Evolutionary conservation across 2,797 vertebrate species (phyloP), one percentile per base, ranked within the genome.

Genomic region (Pangasius mekongensis): DNA sequence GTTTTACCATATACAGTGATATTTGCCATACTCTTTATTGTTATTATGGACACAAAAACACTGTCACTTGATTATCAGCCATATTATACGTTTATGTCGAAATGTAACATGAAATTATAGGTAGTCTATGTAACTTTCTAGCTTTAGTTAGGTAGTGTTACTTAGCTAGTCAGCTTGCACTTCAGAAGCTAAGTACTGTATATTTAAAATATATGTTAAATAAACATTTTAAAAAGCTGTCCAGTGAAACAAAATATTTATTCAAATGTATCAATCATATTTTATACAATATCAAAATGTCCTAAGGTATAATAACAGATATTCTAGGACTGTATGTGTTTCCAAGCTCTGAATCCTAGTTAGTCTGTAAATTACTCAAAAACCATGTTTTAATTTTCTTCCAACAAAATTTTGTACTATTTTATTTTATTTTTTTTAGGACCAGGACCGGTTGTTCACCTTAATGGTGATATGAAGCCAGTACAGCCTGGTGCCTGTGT

Each of bases 381-480:
- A 62, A 16, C 3, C 33, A 43, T 10, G 3, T 11, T 49, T 83
- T 30, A 3, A 6, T 14, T 30, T 49, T n/a, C 14, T 54, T 76
- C 43, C 43, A 47, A 8, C 43, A 8, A 47, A 8, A 8, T 47
- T 47, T 47, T 47, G 7, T 47, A 6, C 7, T 47, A 0, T 47
- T 7, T 8, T 47, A n/a, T n/a, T n/a, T n/a, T n/a, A n/a, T n/a
- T n/a, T 58, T 71, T 0, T 33, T 58, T 52, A n/a, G 47, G 11
- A 43, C 27, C 30, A 47, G 69, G n/a, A 47, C 74, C 90, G 49
- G 3, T 73, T 11, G 39, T 92, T 52, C 83, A 92, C 27, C 74
- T 86, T 1, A 56, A 47, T 77, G 73, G 36, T 74, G 78, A 83
- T 16, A 14, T 67, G 73, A 78, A 84, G 10, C 62, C 52, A 5